These are phyloP conservation scores for Sardinella longiceps DNA, from an alignment of 2,797 vertebrate species.

Conservation along the genomic window DNA sequence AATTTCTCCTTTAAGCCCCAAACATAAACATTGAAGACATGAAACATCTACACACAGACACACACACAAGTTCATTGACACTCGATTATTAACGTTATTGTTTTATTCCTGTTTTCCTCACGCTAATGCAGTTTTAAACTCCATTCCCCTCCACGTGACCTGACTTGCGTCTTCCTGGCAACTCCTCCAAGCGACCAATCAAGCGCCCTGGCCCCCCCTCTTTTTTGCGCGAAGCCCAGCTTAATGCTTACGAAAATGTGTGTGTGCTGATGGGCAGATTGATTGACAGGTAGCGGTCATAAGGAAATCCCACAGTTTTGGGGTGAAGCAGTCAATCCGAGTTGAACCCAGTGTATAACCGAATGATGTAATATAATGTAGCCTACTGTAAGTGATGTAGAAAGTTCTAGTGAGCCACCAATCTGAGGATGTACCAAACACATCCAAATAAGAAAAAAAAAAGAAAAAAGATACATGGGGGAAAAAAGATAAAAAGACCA, in stretches of 20 bases:
- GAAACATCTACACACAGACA: neutral
- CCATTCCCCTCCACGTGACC: neutral
- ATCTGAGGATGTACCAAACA: neutral
- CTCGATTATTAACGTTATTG: slow-evolving; percentile 10
- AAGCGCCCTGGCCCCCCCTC: neutral
- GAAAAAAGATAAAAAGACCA: slow-evolving; percentile 24
- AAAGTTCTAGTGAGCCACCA: neutral
- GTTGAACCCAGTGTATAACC: neutral
- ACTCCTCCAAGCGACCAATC: slow-evolving; percentile 17
- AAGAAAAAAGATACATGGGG: neutral
- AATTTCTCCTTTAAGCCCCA: neutral
- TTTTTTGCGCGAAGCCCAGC: neutral
- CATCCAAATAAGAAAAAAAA: neutral
- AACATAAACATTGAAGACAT: neutral
- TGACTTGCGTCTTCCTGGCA: slow-evolving; percentile 15
- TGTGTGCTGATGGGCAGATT: neutral
- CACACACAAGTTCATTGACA: neutral
- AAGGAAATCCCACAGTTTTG: neutral
- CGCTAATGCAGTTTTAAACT: slow-evolving; percentile 13
- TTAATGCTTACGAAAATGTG: neutral
- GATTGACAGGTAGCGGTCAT: slow-evolving; percentile 15
- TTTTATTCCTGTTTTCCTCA: slow-evolving; percentile 24
- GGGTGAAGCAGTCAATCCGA: neutral
- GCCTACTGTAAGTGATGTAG: neutral
- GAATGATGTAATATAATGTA: neutral